Base-by-base conservation (phyloP, 2,888 invertebrate genomes). In the Salpingus planirostris region DNA sequence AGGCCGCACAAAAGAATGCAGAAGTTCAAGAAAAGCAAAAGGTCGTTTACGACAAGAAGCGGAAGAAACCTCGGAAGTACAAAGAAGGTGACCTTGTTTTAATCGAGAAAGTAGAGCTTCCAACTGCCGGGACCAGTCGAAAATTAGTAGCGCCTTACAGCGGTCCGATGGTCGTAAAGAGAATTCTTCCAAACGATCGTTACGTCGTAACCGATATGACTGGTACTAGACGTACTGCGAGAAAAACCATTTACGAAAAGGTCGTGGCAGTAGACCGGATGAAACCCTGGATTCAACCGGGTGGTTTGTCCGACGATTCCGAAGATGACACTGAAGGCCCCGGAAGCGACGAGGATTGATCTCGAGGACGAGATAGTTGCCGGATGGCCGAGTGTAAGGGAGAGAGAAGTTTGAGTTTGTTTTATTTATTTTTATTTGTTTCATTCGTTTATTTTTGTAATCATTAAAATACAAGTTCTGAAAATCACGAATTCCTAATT, bases 11-110 rank as follows among this genome's bases (percentile, higher is more conserved):
- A 10, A 27, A 32, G 14, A 26, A 12, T 11, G 18, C 11, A 8
- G 10, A 4, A 8, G 21, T 3, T 3, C 32, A 32, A 27, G 13
- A 21, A 23, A 27, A 27, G 13, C 21, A 26, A 18, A 32, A 32
- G 11, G 3, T 13, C 11, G 6, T 7, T 24, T 30, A 11, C 15
- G 30, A 24, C 10, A 4, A 15, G 10, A 24, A 24, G 14, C 3
- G 30, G 12, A 30, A 30, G 12, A 3, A 13, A 6, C 10, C 24
- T 8, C 11, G 24, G 11, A 13, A 30, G 18, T 30, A 24, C 10
- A 30, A 7, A 8, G 18, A 18, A 18, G 18, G 18, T 7, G 18
- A 18, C 8, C 8, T 18, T 7, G 18, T 18, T 18, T 8, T 18
- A 6, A 18, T 18, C 8, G 6, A 18, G 8, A 18, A 18, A 8